Base-by-base conservation (phyloP, 2,113 vertebrate genomes). In the Notiomystis cincta region DNA sequence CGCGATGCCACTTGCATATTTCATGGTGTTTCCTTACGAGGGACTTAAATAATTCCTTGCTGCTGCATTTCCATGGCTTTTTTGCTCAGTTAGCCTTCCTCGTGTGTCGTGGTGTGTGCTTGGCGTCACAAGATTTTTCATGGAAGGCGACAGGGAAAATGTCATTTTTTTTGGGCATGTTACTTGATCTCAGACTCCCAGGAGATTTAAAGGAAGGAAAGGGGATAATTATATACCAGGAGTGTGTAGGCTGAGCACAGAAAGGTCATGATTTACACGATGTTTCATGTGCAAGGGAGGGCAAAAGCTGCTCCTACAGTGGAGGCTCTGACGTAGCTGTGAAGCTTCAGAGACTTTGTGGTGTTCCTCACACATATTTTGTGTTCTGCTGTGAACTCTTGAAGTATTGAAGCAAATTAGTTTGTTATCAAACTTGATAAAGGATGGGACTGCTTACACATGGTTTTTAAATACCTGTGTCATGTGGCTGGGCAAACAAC, bases 101-200 rank as follows among this genome's bases (percentile, higher is more conserved):
- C 0, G 0, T 51, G 65, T 27, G 66, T 17, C 1, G 2, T 21
- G 53, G 2, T 20, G 42, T 9, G 15, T 20, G n/a, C 17, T 35
- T 61, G 47, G 25, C 15, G 38, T 22, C 61, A 50, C 2, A 3
- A 48, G 48, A 10, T 20, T 35, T 42, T 38, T 40, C 14, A 4
- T 24, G 50, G 69, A 31, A 61, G 57, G 62, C 2, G 11, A 51
- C 9, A 25, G 42, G 21, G 8, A n/a, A 75, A 62, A 37, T 12
- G 45, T 80, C 13, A 23, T 7, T 4, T 23, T 6, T 67, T 28
- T n/a, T 37, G 33, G 16, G 18, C 13, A 7, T 42, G n/a, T 42
- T 73, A 3, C 40, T 84, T 50, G 50, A 45, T 72, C 53, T 60
- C n/a, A 31, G 4, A 35, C n/a, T 78, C 60, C 42, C 30, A 35